Base-by-base conservation (phyloP, 2,888 invertebrate species). In the Stegophylla sp. region DNA sequence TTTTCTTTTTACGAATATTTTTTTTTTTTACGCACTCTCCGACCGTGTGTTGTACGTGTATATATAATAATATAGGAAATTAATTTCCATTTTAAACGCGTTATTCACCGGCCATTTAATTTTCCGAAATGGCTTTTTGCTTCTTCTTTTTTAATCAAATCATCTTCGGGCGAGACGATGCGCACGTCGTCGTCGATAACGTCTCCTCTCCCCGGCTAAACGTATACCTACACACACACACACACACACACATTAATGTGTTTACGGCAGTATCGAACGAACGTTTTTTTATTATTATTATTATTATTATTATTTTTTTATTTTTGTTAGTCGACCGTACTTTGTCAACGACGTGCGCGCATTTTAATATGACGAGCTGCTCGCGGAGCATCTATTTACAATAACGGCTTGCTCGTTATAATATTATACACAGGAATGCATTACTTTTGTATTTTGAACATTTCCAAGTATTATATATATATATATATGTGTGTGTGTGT, bases 71-170 rank as follows among this genome's bases (percentile, higher is more conserved):
- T 0, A 17, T 4, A 61, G 34, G 20, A 28, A 51, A 59, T 59
- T 45, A 17, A n/a, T 73, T 34, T 61, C 17, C 28, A 61, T 61
- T 59, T 59, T 17, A 59, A 72, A 41, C 10, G 43, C n/a, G 41
- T 72, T 59, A 59, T 15, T 45, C 26, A 45, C 45, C 7, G 45
- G n/a, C 26, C 13, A 61, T 61, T 73, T 28, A 61, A 26, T 73
- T 73, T 73, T 73, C 9, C n/a, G 3, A n/a, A 45, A 73, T n/a
- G 17, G n/a, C 7, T 13, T 43, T n/a, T n/a, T n/a, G n/a, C n/a
- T n/a, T n/a, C n/a, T n/a, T n/a, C n/a, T n/a, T n/a, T 59, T 71
- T 59, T 59, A 45, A 61, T 61, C 73, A 45, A 61, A 73, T 45
- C n/a, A 7, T n/a, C 59, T 43, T 72, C 1, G n/a, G 7, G 20